These are phyloP conservation scores for Pissodes strobi DNA, from an alignment of 1,140 invertebrate species.

Conservation along the genomic window DNA sequence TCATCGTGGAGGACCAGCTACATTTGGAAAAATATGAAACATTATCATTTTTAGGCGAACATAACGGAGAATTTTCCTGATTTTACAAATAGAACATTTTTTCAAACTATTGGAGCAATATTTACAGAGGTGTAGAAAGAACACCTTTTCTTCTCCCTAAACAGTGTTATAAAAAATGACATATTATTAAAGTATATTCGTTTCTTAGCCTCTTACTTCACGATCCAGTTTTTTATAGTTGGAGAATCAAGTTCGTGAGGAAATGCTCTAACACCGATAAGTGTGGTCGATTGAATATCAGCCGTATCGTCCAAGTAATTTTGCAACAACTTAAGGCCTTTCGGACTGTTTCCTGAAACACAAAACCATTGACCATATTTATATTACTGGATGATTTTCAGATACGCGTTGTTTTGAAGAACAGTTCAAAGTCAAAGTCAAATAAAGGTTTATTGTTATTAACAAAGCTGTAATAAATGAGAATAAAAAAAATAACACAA, in stretches of 20 bases:
- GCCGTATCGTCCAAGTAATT: conserved; percentile 87
- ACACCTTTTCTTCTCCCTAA: too few relatives aligned
- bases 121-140: too few relatives aligned
- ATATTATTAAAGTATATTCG: not conserved
- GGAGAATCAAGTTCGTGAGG: conserved; percentile 62
- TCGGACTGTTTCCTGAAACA: conserved; percentile 65
- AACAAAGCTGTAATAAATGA: too few relatives aligned
- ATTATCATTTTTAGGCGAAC: too few relatives aligned
- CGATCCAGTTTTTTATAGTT: conserved; percentile 46
- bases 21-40: too few relatives aligned
- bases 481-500: too few relatives aligned
- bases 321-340: conserved; percentile 82
- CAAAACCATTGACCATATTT: not conserved
- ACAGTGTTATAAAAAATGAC: not conserved
- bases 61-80: too few relatives aligned
- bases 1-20: too few relatives aligned
- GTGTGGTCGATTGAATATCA: conserved; percentile 89
- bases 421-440: conserved; percentile 7
- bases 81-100: too few relatives aligned
- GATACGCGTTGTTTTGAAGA: not conserved
- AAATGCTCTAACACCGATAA: conserved; percentile 77
- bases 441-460: too few relatives aligned
- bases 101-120: too few relatives aligned
- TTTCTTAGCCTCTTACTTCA: conserved; percentile 26
- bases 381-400: not conserved